Evolutionary conservation across 2,888 invertebrate genomes (phyloP).

Genomic region (Trissolcus japonicus): DNA sequence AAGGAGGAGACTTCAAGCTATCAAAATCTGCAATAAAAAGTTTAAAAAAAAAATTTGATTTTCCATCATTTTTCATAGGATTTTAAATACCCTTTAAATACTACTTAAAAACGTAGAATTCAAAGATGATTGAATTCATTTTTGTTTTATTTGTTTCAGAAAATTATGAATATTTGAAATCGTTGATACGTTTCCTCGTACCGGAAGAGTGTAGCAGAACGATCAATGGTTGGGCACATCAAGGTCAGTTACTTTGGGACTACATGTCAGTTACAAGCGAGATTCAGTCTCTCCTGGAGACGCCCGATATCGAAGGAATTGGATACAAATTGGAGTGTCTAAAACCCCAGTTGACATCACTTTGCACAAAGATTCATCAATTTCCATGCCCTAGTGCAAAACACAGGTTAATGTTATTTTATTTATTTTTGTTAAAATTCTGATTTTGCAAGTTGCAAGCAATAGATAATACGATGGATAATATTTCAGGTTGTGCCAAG

Average conservation of each 20-base stretch:
- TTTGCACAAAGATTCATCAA: slow-evolving; percentile 77
- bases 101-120: too few relatives aligned
- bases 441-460: neutral
- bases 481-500: slow-evolving; percentile 77
- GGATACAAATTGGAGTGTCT: slow-evolving; percentile 77
- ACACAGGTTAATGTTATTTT: slow-evolving; percentile 75
- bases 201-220: slow-evolving; percentile 77
- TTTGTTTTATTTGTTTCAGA: slow-evolving; percentile 77
- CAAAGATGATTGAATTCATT: too few relatives aligned
- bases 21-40: too few relatives aligned
- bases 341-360: slow-evolving; percentile 77
- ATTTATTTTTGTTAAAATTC: too few relatives aligned
- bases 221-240: slow-evolving; percentile 84
- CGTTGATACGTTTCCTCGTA: slow-evolving; percentile 80
- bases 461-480: neutral
- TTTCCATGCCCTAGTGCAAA: slow-evolving; percentile 77
- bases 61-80: too few relatives aligned
- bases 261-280: slow-evolving; percentile 83
- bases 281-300: slow-evolving; percentile 74
- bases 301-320: slow-evolving; percentile 66
- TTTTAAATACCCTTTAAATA: too few relatives aligned
- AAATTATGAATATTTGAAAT: slow-evolving; percentile 81
- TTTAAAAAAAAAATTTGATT: too few relatives aligned
- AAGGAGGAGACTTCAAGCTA: too few relatives aligned
- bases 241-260: slow-evolving; percentile 84